These are phyloP conservation scores for Setophaga petechia DNA, from an alignment of 2,113 vertebrate species.

Conservation along the genomic window DNA sequence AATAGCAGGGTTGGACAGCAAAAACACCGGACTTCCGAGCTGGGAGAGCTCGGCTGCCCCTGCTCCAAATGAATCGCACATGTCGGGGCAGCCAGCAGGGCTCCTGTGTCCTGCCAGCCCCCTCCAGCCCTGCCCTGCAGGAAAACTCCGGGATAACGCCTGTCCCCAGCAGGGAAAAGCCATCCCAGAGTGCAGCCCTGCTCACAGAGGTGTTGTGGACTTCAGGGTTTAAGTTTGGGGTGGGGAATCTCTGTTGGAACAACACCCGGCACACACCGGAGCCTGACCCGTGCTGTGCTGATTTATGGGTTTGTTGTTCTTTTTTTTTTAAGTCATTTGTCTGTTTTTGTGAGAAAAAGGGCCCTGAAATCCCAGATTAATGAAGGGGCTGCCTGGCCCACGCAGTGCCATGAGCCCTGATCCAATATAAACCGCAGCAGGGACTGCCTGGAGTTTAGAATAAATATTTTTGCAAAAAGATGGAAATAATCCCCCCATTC, in stretches of 20 bases:
- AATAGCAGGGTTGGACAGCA: neutral
- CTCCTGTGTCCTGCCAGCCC: rapidly evolving
- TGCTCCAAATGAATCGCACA: neutral
- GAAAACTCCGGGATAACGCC: rapidly evolving
- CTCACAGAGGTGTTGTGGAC: rapidly evolving
- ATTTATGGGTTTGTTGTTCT: neutral
- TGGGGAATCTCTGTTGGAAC: neutral
- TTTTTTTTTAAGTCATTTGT: neutral
- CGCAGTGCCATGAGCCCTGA: neutral
- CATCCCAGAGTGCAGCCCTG: rapidly evolving
- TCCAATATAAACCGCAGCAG: slow-evolving; percentile 40
- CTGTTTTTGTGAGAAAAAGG: neutral
- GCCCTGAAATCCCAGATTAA: neutral
- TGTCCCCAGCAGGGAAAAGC: rapidly evolving
- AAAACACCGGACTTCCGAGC: slow-evolving; percentile 31
- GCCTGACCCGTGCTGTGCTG: rapidly evolving
- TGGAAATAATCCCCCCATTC: slow-evolving; percentile 54
- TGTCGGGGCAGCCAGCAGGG: neutral
- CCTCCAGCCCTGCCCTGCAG: rapidly evolving
- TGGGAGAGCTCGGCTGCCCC: neutral
- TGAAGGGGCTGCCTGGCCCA: neutral
- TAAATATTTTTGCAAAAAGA: slow-evolving; percentile 50
- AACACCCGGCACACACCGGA: rapidly evolving
- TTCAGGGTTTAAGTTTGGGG: rapidly evolving
- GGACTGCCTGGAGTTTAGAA: neutral